Conservation (phyloP, 2,797 vertebrate species). For the Microctenopoma lineatum region DNA sequence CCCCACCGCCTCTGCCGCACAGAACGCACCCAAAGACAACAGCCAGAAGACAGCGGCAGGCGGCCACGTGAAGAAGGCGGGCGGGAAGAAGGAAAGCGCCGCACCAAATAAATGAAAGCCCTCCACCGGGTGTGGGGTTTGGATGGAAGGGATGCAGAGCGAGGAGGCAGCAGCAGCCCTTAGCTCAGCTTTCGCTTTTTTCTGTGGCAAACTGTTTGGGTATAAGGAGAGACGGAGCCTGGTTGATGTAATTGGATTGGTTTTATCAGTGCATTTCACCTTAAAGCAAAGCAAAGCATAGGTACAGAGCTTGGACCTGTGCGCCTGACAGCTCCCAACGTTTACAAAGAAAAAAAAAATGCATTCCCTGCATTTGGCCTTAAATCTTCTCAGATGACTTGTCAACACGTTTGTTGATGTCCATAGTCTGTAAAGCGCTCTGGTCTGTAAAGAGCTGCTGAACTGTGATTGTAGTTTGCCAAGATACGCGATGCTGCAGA, state of each 20-base stretch:
- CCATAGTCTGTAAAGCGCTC: slow-evolving; percentile 40
- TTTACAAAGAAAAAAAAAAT: slow-evolving; percentile 81
- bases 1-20: slow-evolving; percentile 20
- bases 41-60: slow-evolving; percentile 54
- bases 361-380: slow-evolving; percentile 88
- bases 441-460: slow-evolving; percentile 43
- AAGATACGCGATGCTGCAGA: slow-evolving; percentile 43
- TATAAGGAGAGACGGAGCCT: slow-evolving; percentile 57
- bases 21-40: slow-evolving; percentile 68
- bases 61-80: slow-evolving; percentile 61
- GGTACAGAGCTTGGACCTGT: slow-evolving; percentile 57
- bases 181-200: slow-evolving; percentile 28
- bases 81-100: slow-evolving; percentile 69
- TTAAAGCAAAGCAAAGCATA: slow-evolving; percentile 46
- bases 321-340: slow-evolving; percentile 73
- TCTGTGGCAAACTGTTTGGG: slow-evolving; percentile 38
- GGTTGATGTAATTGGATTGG: slow-evolving; percentile 61
- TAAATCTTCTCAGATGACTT: slow-evolving; percentile 76
- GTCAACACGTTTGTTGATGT: slow-evolving; percentile 64
- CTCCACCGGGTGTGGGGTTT: slow-evolving; percentile 11
- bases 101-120: slow-evolving; percentile 72
- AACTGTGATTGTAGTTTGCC: slow-evolving; percentile 60
- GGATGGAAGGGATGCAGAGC: slow-evolving; percentile 31
- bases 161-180: slow-evolving; percentile 25
- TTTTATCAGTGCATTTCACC: slow-evolving; percentile 75